Percentiles rank a stretch among this genome's conserved stretches.
phyloP scores from a whole-genome alignment of 2,113 vertebrate species.

The Oreochromis niloticus region DNA sequence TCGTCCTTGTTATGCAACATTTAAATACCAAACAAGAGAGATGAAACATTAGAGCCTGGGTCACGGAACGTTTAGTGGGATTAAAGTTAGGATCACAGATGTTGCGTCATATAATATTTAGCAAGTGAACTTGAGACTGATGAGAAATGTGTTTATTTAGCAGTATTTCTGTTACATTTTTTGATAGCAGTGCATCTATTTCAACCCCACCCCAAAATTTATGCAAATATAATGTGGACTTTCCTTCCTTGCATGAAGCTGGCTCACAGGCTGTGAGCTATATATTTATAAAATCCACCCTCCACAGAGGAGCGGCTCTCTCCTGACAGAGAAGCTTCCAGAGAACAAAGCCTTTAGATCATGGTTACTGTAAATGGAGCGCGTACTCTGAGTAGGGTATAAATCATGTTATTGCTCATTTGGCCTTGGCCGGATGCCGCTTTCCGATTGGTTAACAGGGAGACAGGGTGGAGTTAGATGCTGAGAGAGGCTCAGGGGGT shows the following conservation, averaged over 20 bases:
- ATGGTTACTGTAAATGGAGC: conserved; percentile 40
- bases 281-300: not conserved
- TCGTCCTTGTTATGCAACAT: conserved; percentile 16
- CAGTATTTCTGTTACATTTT: not conserved
- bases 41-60: not conserved
- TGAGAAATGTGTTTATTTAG: not conserved
- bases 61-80: conserved; percentile 6
- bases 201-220: not conserved
- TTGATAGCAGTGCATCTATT: not conserved
- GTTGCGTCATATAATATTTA: conserved; percentile 37
- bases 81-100: conserved; percentile 47
- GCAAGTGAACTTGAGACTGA: conserved; percentile 13
- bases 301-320: not conserved
- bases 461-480: conserved; percentile 41
- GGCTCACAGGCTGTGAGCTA: not conserved
- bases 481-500: not conserved
- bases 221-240: not conserved
- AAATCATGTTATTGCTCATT: conserved; percentile 55
- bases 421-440: not conserved
- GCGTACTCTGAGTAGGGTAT: conserved; percentile 17
- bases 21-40: conserved; percentile 9
- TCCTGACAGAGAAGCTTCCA: conserved; percentile 3
- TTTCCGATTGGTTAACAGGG: conserved; percentile 27
- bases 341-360: conserved; percentile 44
- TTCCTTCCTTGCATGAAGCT: not conserved